Evolutionary conservation across 2,888 invertebrate genomes (phyloP).

Genomic region (Cyrtodaria siliqua): DNA sequence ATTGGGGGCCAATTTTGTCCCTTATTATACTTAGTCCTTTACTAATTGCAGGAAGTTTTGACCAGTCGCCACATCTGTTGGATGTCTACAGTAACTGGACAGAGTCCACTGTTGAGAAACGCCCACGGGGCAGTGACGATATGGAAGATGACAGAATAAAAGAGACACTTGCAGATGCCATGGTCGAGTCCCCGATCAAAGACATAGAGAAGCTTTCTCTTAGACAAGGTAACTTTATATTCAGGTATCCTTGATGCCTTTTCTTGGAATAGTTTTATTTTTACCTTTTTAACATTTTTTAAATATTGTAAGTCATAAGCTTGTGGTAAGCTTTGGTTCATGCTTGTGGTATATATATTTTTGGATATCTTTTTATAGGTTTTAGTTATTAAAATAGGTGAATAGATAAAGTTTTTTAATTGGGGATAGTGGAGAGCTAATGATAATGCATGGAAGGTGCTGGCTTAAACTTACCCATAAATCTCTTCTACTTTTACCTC

Average conservation of each 20-base stretch:
- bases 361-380: background rate
- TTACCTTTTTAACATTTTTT: background rate
- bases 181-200: slow-evolving; percentile 92
- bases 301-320: background rate
- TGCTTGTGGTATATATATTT: background rate
- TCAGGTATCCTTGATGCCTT: background rate
- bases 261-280: background rate
- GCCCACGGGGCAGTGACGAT: slow-evolving; percentile 80
- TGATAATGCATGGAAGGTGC: too few relatives aligned
- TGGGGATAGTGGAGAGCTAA: too few relatives aligned
- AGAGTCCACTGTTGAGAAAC: slow-evolving; percentile 80
- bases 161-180: slow-evolving; percentile 97
- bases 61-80: slow-evolving; percentile 94
- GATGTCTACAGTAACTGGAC: slow-evolving; percentile 88
- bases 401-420: background rate
- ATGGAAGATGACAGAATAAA: slow-evolving; percentile 91
- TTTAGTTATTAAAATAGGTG: too few relatives aligned
- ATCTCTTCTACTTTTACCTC: too few relatives aligned
- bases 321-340: background rate
- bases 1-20: too few relatives aligned
- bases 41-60: slow-evolving; percentile 94
- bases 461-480: too few relatives aligned
- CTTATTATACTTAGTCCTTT: too few relatives aligned
- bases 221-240: slow-evolving; percentile 65
- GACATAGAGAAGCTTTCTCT: slow-evolving; percentile 76